Percentiles rank a stretch among this genome's conserved stretches.
phyloP scores from a whole-genome alignment of 2,888 invertebrate genomes.

The Limnephilus lunatus region DNA sequence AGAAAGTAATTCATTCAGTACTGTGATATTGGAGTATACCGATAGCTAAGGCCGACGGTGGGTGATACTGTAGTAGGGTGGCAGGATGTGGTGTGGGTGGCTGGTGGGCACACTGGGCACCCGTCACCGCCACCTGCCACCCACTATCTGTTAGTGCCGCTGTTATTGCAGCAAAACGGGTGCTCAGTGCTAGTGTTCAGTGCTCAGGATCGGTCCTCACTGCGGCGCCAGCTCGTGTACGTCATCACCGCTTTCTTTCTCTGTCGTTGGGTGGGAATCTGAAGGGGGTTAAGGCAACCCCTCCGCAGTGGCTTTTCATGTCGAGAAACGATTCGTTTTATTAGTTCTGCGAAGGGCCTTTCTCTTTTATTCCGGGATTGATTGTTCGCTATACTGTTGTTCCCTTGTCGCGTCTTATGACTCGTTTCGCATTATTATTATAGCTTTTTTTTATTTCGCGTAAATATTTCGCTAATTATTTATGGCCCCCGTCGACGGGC shows the following conservation, averaged over 20 bases:
- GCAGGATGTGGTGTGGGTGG: not conserved
- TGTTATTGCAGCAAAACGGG: constrained; percentile 61
- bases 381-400: constrained; percentile 28
- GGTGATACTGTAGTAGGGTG: not conserved
- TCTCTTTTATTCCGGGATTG: constrained; percentile 37
- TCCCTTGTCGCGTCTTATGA: constrained; percentile 48
- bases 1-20: not conserved
- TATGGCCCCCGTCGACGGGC: constrained; percentile 54
- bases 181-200: not conserved
- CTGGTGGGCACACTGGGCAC: not conserved
- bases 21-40: not conserved
- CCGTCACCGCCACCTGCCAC: not conserved
- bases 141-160: constrained; percentile 48
- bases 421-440: constrained; percentile 41
- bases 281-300: not conserved
- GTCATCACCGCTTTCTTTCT: constrained; percentile 48
- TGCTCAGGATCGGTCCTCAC: constrained; percentile 19
- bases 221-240: constrained; percentile 46
- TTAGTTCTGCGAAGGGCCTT: constrained; percentile 44
- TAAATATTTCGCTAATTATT: constrained; percentile 63
- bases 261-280: constrained; percentile 3
- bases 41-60: not conserved
- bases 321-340: constrained; percentile 46
- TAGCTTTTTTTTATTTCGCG: constrained; percentile 51
- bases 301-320: constrained; percentile 31